Evolutionary conservation across 92 coral and sea anemone species (phyloP), one percentile per base, ranked within the genome.

Genomic region (Ricordea florida): DNA sequence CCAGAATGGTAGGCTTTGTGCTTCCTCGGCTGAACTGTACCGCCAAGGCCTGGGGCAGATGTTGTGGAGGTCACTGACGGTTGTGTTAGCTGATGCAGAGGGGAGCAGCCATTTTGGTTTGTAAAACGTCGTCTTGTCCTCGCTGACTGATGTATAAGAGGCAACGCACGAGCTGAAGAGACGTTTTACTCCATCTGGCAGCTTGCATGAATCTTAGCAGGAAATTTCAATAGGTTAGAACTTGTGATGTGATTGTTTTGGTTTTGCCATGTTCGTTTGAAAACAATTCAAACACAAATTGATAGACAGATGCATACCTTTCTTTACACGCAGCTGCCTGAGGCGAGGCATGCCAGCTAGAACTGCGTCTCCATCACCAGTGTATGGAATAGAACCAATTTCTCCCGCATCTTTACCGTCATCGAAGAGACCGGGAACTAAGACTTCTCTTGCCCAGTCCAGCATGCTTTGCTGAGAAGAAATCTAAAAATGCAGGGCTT

Each of bases 331-430:
- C 15, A 85, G 67, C 72, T 78, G 83, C 30, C 87, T 72, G 6
- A 89, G 53, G 47, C 79, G 84, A 31, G 93, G 93, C 66, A 79
- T 60, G 1, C 87, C 93, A 32, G 69, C 93, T 20, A 79, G 90
- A 45, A 67, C 73, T 9, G 73, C 74, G 29, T 80, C 93, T 6
- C 77, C 85, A 51, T 79, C 67, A 26, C 72, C 79, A 48, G 65
- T 35, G 38, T 80, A 85, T 5, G 68, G 76, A 59, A 72, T 69
- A 15, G 72, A 29, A 6, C 36, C 31, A 14, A 2, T 0, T 5
- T 38, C 38, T 35, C 42, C 9, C 33, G 22, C 11, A 17, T 49
- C 62, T 62, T 75, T 87, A 11, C 85, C 92, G 15, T 89, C 89
- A 10, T 59, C 62, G 56, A 66, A 89, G 10, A 89, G 70, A 1